phyloP scores from a whole-genome alignment of 2,797 vertebrate genomes.

The Diceros bicornis region DNA sequence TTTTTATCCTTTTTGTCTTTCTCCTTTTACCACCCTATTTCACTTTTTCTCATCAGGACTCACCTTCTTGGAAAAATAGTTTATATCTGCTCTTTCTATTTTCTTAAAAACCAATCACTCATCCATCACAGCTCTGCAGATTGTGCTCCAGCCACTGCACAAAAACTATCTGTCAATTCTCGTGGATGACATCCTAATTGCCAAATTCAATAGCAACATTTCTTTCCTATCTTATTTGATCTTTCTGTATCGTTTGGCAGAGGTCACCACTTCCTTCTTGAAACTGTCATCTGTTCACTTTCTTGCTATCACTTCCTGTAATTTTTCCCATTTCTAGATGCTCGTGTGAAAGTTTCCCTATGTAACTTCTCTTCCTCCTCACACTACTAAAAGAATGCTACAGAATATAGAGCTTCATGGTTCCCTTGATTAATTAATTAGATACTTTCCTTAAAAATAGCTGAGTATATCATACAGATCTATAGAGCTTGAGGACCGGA shows the following conservation, averaged over 20 bases:
- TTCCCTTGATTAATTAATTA: background rate
- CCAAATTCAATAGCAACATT: background rate
- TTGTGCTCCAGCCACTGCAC: background rate
- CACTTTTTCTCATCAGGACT: conserved; percentile 40
- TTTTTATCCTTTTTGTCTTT: conserved; percentile 45
- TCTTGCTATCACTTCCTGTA: background rate
- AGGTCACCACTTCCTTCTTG: background rate
- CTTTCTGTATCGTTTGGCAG: background rate
- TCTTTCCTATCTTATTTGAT: background rate
- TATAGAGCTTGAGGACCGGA: background rate
- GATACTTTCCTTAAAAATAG: background rate
- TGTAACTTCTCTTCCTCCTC: background rate
- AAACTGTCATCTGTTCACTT: background rate
- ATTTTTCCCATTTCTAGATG: background rate
- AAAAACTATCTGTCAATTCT: conserved; percentile 30
- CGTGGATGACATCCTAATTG: conserved; percentile 19
- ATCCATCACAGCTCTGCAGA: conserved; percentile 18
- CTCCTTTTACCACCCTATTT: background rate
- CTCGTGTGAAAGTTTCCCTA: background rate
- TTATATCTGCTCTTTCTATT: conserved; percentile 61
- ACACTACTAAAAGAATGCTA: background rate
- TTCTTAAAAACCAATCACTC: conserved; percentile 16
- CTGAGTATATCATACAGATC: background rate
- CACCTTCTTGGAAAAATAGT: conserved; percentile 36
- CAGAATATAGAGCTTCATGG: background rate